Conservation (phyloP, 2,797 vertebrate genomes). For the Atherinosoma microstoma region DNA sequence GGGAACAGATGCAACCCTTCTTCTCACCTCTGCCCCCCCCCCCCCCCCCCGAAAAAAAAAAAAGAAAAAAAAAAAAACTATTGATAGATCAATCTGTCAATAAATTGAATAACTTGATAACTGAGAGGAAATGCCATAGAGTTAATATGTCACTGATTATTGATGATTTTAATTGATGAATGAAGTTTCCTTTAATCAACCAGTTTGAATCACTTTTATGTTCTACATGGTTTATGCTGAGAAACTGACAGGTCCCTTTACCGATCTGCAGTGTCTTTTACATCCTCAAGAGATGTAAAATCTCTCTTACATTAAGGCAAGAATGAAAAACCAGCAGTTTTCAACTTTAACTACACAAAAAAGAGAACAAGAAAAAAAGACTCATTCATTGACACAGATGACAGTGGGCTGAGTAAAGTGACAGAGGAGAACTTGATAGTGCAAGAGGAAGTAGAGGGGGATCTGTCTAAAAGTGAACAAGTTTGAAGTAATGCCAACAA, state of each 20-base stretch:
- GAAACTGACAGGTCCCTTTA: neutral
- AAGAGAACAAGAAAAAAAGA: constrained; percentile 8
- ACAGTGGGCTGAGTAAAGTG: constrained; percentile 22
- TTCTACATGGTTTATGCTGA: neutral
- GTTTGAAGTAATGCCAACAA: constrained; percentile 34
- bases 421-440: constrained; percentile 47
- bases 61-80: neutral
- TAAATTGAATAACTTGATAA: neutral
- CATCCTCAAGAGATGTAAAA: constrained; percentile 12
- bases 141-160: neutral
- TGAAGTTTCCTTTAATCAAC: no score
- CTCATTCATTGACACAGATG: constrained; percentile 17
- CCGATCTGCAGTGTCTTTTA: neutral
- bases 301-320: neutral
- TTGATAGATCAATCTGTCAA: neutral
- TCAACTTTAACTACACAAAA: constrained; percentile 23
- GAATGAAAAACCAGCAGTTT: constrained; percentile 19
- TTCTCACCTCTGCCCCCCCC: no score
- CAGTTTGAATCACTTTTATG: neutral
- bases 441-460: constrained; percentile 19
- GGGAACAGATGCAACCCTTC: no score
- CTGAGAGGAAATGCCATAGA: no score
- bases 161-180: neutral
- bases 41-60: no score
- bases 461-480: constrained; percentile 15